Base-by-base conservation (phyloP, 1,140 invertebrate genomes). In the Drosophila trapezifrons region DNA sequence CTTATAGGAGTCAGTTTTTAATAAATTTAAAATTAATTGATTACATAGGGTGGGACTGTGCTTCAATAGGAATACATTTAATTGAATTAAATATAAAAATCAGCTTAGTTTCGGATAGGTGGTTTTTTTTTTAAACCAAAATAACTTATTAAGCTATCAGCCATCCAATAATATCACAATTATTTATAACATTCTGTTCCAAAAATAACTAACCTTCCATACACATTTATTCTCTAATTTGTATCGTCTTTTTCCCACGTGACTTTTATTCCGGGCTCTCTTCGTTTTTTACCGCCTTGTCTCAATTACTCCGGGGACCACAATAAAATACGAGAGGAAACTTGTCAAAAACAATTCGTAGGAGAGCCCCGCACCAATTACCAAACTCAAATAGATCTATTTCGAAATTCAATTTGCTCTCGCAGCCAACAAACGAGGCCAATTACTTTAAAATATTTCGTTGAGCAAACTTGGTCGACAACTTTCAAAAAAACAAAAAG, bases 391-490 rank as follows among this genome's bases (percentile, higher is more conserved):
- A 70, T 81, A 80, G 79, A 81, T 81, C 45, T 72, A 73, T 81
- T 81, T 73, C 46, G 57, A 67, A 81, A 81, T 81, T 77, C 60
- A 81, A 81, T 81, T 81, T 81, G 73, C 55, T 64, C 32, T 78
- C 5, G 54, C 22, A 57, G 45, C 67, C 62, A 72, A 77, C 78
- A 81, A 81, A 81, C 73, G 79, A 81, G 78, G 78, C 78, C 78
- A 80, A 80, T 80, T 80, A 80, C 78, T 80, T 80, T 60, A 77
- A 80, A 76, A 77, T 81, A 81, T 76, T 80, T 80, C 66, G 73
- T 76, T 54, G 64, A 46, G 54, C 73, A 81, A 80, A 80, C 55
- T 80, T 76, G 49, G 73, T 76, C 59, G 73, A 62, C 67, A 77
- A 60, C 51, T 76, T 80, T 46, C 18, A 15, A 78, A 47, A 47